Evolutionary conservation across 2,113 vertebrate genomes (phyloP).

Genomic region (Myotis davidii): DNA sequence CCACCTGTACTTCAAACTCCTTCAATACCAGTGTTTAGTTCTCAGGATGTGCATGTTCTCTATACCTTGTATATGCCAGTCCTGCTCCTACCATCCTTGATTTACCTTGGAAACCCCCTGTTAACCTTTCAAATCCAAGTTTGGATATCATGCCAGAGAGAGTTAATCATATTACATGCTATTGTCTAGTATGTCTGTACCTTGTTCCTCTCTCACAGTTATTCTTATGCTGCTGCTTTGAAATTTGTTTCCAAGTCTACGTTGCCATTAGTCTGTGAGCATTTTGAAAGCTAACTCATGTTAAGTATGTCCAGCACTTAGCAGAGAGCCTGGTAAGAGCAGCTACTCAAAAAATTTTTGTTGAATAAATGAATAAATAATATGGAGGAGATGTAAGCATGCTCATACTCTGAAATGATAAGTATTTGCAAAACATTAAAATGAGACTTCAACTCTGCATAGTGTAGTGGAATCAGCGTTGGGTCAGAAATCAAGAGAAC

Average conservation of each 20-base stretch:
- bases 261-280: background rate
- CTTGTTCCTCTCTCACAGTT: background rate
- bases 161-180: background rate
- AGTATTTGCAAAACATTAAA: background rate
- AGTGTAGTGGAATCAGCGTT: background rate
- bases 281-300: conserved; percentile 4
- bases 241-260: background rate
- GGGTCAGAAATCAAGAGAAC: background rate
- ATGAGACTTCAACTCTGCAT: background rate
- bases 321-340: background rate
- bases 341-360: conserved; percentile 42
- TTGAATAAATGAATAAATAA: conserved; percentile 57
- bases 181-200: background rate
- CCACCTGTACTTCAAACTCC: background rate
- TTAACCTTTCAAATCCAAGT: conserved; percentile 21
- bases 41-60: background rate
- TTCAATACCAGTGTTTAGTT: background rate
- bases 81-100: background rate
- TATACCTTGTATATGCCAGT: background rate
- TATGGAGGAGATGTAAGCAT: background rate
- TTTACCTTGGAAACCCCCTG: background rate
- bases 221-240: background rate
- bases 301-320: background rate
- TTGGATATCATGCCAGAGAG: background rate
- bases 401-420: background rate